Conservation (phyloP, 2,113 vertebrate species). For the Dromiciops gliroides region DNA sequence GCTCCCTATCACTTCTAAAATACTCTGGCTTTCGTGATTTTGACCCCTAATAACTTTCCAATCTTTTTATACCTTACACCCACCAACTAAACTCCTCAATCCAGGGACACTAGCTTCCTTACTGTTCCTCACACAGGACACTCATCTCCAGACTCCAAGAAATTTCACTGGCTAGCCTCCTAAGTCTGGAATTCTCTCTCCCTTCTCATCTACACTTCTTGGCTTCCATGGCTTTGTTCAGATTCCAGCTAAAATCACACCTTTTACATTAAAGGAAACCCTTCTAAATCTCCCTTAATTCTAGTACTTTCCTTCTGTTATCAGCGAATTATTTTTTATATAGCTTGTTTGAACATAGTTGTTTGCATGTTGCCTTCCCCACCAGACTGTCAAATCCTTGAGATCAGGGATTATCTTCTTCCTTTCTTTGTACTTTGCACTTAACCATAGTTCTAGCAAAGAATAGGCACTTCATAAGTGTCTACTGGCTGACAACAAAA, state of each 20-base stretch:
- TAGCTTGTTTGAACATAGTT: not conserved
- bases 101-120: not conserved
- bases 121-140: not conserved
- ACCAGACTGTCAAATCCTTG: not conserved
- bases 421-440: not conserved
- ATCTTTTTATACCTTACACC: not conserved
- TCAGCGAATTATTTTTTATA: not conserved
- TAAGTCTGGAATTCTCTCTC: not conserved
- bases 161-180: not conserved
- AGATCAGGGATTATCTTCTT: not conserved
- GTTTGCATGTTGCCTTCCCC: not conserved
- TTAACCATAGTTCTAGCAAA: not conserved
- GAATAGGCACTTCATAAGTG: not conserved
- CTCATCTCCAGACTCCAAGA: not conserved
- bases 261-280: not conserved
- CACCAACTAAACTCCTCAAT: not conserved
- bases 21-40: not conserved
- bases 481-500: not conserved
- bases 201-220: not conserved
- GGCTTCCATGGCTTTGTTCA: not conserved
- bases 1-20: not conserved
- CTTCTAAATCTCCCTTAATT: not conserved
- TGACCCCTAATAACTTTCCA: not conserved
- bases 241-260: not conserved
- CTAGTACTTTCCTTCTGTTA: not conserved